Evolutionary conservation across 1,140 invertebrate species (phyloP).

Genomic region (Nephila pilipes): DNA sequence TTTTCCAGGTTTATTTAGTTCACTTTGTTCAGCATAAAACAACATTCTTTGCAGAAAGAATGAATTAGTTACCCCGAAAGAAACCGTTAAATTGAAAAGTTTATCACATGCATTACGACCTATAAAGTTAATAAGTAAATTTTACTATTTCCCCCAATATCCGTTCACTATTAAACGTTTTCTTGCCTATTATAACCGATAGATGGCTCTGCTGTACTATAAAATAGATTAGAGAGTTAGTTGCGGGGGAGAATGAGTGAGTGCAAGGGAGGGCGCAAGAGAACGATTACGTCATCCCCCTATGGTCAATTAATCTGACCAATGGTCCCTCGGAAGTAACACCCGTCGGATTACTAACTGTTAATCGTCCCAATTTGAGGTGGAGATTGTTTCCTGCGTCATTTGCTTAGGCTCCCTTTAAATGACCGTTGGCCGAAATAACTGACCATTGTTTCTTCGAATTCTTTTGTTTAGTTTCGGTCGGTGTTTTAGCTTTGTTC

Average conservation of each 20-base stretch:
- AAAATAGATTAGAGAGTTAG: slow-evolving; percentile 1
- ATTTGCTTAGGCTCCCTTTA: slow-evolving; percentile 61
- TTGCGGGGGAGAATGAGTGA: background rate
- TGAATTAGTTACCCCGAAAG: too few species aligned
- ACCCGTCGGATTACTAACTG: slow-evolving; percentile 69
- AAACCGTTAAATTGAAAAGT: too few species aligned
- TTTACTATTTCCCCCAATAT: background rate
- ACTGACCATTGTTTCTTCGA: slow-evolving; percentile 44
- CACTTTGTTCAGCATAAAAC: too few species aligned
- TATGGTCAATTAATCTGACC: slow-evolving; percentile 74
- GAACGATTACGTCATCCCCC: slow-evolving; percentile 64
- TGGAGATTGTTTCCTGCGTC: slow-evolving; percentile 64
- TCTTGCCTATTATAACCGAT: slow-evolving; percentile 61
- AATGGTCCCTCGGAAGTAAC: slow-evolving; percentile 55
- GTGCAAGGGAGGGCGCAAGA: slow-evolving; percentile 16
- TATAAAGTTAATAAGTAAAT: background rate
- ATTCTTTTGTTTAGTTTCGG: slow-evolving; percentile 3
- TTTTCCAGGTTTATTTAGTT: too few species aligned
- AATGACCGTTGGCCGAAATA: slow-evolving; percentile 72
- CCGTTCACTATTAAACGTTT: slow-evolving; percentile 46
- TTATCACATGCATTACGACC: background rate
- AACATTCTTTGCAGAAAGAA: too few species aligned
- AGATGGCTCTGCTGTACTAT: slow-evolving; percentile 72
- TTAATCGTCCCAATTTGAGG: slow-evolving; percentile 74
- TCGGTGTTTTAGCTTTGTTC: background rate